Evolutionary conservation across 2,113 vertebrate species (phyloP).

Genomic region (Thamnaconus septentrionalis): DNA sequence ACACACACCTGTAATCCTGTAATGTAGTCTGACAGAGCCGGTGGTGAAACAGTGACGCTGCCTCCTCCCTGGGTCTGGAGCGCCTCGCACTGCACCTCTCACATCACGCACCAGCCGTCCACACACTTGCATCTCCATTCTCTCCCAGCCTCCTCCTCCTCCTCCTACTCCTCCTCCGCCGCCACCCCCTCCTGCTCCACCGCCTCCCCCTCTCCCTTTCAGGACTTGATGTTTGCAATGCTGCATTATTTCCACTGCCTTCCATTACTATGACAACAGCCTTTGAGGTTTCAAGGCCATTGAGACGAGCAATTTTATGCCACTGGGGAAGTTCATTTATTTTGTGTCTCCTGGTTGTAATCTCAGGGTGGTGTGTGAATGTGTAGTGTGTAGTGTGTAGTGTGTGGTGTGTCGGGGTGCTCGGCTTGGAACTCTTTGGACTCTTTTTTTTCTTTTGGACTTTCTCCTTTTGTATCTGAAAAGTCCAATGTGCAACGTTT

Average conservation of each 20-base stretch:
- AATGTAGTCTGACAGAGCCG: constrained; percentile 22
- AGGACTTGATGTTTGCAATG: constrained; percentile 55
- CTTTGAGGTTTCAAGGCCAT: constrained; percentile 54
- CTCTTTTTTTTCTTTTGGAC: background rate
- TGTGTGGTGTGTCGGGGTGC: no score
- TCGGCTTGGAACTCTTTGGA: background rate
- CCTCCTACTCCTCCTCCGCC: constrained; percentile 10
- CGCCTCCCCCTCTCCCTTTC: constrained; percentile 19
- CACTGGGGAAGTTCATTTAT: constrained; percentile 64
- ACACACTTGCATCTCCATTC: no score
- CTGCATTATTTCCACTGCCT: constrained; percentile 64
- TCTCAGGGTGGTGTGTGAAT: constrained; percentile 16
- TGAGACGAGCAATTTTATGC: constrained; percentile 51
- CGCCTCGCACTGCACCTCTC: no score
- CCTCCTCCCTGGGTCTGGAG: no score
- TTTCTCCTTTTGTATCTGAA: no score
- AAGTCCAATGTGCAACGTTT: no score
- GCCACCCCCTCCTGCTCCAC: background rate
- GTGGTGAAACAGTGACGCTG: constrained; percentile 5
- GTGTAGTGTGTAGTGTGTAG: background rate
- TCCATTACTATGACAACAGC: constrained; percentile 74
- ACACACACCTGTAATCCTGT: constrained; percentile 6
- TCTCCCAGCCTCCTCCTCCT: constrained; percentile 1
- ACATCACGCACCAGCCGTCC: no score
- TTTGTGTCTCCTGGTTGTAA: constrained; percentile 47